These are phyloP conservation scores for Pardalotus punctatus DNA, from an alignment of 2,113 vertebrate species.

Conservation along the genomic window DNA sequence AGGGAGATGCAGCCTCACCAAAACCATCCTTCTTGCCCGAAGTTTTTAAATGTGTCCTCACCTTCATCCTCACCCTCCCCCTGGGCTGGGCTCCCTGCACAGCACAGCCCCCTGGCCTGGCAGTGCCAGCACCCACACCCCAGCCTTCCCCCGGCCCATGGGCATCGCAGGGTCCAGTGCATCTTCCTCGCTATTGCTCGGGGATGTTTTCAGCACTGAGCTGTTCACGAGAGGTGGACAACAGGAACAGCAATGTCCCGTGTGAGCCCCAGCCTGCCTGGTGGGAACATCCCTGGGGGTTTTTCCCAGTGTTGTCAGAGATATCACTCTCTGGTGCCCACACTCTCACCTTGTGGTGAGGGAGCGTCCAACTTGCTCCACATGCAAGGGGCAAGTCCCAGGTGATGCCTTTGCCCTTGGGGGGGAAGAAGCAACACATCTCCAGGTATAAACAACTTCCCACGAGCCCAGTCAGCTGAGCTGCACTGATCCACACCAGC, in stretches of 20 bases:
- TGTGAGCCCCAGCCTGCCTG: background rate
- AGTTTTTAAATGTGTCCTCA: background rate
- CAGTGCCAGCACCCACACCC: background rate
- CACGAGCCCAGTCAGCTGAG: background rate
- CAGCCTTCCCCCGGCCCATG: background rate
- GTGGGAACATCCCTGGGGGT: fast-evolving
- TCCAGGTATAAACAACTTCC: background rate
- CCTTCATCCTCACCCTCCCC: background rate
- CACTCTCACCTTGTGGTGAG: fast-evolving
- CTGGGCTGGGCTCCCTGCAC: background rate
- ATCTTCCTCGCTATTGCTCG: background rate
- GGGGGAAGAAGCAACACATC: background rate
- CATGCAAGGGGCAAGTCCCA: background rate
- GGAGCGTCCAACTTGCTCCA: fast-evolving
- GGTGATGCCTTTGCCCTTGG: background rate
- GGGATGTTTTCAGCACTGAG: background rate
- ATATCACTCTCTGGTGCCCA: background rate
- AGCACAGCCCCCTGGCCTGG: no score
- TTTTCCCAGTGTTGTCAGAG: background rate
- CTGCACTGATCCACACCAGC: background rate
- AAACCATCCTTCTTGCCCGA: background rate
- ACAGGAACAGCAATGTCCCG: background rate
- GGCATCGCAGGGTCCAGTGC: background rate
- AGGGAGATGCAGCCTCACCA: slow-evolving; percentile 51
- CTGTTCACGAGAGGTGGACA: background rate